These are phyloP conservation scores for Tetropium fuscum DNA, from an alignment of 2,888 invertebrate species.

Conservation along the genomic window DNA sequence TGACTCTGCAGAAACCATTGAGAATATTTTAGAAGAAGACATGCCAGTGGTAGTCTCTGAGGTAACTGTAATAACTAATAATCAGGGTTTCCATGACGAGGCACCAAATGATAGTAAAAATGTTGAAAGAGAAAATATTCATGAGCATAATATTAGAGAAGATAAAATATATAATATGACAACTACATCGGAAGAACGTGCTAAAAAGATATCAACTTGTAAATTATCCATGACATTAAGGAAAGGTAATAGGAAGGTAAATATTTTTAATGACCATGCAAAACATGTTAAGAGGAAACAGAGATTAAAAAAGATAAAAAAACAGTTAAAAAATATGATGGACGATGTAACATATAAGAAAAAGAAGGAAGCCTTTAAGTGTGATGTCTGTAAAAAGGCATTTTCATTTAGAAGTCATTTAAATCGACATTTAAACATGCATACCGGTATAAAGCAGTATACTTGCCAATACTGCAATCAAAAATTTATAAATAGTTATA, in stretches of 20 bases:
- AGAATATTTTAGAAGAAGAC: neutral
- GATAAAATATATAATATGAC: too few species aligned
- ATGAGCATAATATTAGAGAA: too few species aligned
- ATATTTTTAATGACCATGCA: neutral
- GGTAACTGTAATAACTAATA: neutral
- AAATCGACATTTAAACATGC: neutral
- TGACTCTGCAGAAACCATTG: neutral
- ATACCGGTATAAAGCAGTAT: neutral
- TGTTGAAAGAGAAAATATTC: too few species aligned
- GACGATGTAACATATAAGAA: neutral
- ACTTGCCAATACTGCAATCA: neutral
- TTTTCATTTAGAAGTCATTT: neutral
- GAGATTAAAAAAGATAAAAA: neutral
- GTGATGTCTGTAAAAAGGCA: neutral
- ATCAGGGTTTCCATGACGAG: neutral
- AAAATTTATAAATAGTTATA: neutral
- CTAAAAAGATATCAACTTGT: too few species aligned
- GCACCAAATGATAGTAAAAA: too few species aligned
- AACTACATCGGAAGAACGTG: too few species aligned
- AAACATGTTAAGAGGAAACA: neutral
- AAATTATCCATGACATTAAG: slow-evolving; percentile 3
- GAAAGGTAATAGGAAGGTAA: slow-evolving; percentile 2
- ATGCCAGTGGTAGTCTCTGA: neutral
- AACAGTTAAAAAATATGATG: neutral
- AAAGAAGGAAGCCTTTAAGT: neutral